Conservation (phyloP, 1,140 invertebrate species). For the Formica exsecta region DNA sequence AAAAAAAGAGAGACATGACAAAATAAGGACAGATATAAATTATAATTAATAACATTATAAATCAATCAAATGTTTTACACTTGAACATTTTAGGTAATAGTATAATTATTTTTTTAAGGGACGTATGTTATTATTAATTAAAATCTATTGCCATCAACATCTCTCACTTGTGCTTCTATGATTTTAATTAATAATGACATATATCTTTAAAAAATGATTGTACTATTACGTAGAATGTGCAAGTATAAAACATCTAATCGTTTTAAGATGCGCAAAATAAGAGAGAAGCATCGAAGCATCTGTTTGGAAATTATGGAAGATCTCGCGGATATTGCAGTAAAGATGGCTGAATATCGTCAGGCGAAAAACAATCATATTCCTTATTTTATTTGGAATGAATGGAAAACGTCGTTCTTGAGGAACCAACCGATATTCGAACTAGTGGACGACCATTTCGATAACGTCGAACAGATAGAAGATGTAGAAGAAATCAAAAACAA, state of each 20-base stretch:
- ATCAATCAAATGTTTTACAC: neutral
- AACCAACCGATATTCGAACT: slow-evolving; percentile 86
- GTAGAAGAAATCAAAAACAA: neutral
- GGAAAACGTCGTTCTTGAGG: slow-evolving; percentile 87
- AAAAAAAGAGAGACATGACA: too few relatives aligned
- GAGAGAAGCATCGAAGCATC: slow-evolving; percentile 84
- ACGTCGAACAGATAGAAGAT: neutral
- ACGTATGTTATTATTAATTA: too few relatives aligned
- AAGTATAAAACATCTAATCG: neutral
- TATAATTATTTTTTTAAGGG: too few relatives aligned
- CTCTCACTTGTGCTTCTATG: too few relatives aligned
- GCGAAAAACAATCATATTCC: slow-evolving; percentile 82
- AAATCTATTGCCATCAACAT: too few relatives aligned
- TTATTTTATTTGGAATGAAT: slow-evolving; percentile 85
- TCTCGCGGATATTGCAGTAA: slow-evolving; percentile 86
- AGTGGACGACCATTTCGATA: slow-evolving; percentile 66
- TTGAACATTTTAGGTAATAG: too few relatives aligned
- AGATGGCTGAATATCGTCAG: slow-evolving; percentile 85
- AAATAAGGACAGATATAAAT: neutral
- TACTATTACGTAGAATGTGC: neutral
- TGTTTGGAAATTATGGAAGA: slow-evolving; percentile 86
- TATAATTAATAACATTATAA: neutral
- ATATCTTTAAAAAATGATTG: neutral
- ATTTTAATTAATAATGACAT: slow-evolving; percentile 8
- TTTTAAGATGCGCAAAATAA: slow-evolving; percentile 78